These are phyloP conservation scores for Esox lucius DNA, from an alignment of 2,797 vertebrate genomes.

Conservation along the genomic window DNA sequence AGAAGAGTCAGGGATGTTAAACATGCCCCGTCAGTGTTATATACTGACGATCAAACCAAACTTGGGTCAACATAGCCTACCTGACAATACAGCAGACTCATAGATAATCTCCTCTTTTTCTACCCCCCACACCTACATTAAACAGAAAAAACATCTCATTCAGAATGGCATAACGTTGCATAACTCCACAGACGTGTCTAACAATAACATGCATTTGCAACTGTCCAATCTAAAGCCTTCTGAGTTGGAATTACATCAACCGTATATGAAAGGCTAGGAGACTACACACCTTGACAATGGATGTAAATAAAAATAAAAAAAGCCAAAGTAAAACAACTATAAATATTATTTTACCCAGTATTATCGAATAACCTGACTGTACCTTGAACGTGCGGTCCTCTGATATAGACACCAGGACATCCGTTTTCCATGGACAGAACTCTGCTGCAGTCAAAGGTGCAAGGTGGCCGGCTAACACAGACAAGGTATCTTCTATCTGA, in stretches of 20 bases:
- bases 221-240: no score
- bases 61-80: slow-evolving; percentile 65
- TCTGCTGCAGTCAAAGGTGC: slow-evolving; percentile 82
- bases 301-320: not conserved
- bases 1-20: not conserved
- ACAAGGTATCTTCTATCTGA: slow-evolving; percentile 62
- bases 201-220: no score
- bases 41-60: not conserved
- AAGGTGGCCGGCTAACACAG: slow-evolving; percentile 75
- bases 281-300: not conserved
- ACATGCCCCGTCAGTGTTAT: not conserved
- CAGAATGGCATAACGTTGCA: no score
- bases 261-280: no score
- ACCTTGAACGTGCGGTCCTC: slow-evolving; percentile 92
- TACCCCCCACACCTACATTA: slow-evolving; percentile 83
- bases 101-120: slow-evolving; percentile 64
- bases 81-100: slow-evolving; percentile 83
- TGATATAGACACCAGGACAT: slow-evolving; percentile 80
- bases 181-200: no score
- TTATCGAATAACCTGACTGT: not conserved
- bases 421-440: slow-evolving; percentile 82
- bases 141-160: slow-evolving; percentile 10
- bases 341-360: not conserved
- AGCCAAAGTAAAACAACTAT: not conserved
- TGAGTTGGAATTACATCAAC: no score